Evolutionary conservation across 2,888 invertebrate species (phyloP).

Genomic region (Fissipunctia ypsillon): DNA sequence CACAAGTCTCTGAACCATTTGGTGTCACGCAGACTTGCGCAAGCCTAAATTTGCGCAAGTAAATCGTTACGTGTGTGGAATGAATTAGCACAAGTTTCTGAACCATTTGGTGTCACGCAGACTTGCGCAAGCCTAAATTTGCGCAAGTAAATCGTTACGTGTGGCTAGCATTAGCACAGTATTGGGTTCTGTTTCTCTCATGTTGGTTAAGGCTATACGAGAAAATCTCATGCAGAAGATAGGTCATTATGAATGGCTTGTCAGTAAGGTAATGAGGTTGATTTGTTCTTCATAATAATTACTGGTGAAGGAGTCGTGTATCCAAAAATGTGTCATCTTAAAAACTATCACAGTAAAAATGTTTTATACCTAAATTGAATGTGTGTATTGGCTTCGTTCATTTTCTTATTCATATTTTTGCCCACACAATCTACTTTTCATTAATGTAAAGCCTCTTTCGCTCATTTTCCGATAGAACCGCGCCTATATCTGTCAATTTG

Average conservation of each 20-base stretch:
- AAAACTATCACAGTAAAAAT: not conserved
- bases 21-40: no score
- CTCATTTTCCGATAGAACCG: conserved; percentile 1
- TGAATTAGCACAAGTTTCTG: no score
- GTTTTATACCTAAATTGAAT: not conserved
- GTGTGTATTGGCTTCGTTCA: not conserved
- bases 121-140: no score
- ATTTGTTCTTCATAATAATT: not conserved
- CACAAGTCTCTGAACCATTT: no score
- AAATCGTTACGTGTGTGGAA: no score
- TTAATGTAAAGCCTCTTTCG: not conserved
- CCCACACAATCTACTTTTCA: not conserved
- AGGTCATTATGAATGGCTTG: not conserved
- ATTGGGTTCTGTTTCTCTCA: no score
- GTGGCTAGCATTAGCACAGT: not conserved
- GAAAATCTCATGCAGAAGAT: no score
- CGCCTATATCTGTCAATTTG: conserved; percentile 20
- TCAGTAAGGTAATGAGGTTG: not conserved
- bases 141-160: no score
- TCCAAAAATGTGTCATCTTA: no score
- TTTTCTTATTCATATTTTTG: not conserved
- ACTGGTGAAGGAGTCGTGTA: not conserved
- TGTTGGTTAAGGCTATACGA: not conserved
- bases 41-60: no score
- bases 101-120: no score